These are phyloP conservation scores for Columba livia DNA, from an alignment of 2,113 vertebrate species.

Conservation along the genomic window DNA sequence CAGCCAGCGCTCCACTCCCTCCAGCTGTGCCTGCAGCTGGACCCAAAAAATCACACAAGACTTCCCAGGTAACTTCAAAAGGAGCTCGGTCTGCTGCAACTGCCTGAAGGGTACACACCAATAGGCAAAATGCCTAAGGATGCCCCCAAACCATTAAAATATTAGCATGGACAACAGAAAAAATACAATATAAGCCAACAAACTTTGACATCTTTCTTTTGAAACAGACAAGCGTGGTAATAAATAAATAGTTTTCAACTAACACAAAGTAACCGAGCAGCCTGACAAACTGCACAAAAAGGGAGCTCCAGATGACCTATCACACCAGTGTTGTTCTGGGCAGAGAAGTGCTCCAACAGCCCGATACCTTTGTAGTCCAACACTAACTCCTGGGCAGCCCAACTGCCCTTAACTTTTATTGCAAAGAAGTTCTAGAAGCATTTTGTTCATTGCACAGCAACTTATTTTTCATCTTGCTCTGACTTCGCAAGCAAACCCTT, in stretches of 20 bases:
- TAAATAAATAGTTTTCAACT: neutral
- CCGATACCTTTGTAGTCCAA: fast-evolving
- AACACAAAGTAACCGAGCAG: neutral
- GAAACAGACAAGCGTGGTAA: fast-evolving
- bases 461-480: neutral
- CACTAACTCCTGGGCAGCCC: fast-evolving
- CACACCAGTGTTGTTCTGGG: fast-evolving
- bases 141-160: neutral
- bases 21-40: neutral
- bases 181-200: too few species aligned
- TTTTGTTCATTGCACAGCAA: neutral
- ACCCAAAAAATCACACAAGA: neutral
- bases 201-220: neutral
- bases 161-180: fast-evolving
- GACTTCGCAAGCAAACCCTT: neutral
- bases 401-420: fast-evolving
- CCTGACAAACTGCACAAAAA: neutral
- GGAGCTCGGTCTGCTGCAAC: fast-evolving
- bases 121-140: neutral
- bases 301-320: neutral
- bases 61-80: too few species aligned
- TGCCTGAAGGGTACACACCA: fast-evolving
- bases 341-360: neutral
- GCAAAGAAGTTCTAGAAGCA: neutral
- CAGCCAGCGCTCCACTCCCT: neutral